These are phyloP conservation scores for Leucoraja ocellata DNA, from an alignment of 2,797 vertebrate species.

Conservation along the genomic window DNA sequence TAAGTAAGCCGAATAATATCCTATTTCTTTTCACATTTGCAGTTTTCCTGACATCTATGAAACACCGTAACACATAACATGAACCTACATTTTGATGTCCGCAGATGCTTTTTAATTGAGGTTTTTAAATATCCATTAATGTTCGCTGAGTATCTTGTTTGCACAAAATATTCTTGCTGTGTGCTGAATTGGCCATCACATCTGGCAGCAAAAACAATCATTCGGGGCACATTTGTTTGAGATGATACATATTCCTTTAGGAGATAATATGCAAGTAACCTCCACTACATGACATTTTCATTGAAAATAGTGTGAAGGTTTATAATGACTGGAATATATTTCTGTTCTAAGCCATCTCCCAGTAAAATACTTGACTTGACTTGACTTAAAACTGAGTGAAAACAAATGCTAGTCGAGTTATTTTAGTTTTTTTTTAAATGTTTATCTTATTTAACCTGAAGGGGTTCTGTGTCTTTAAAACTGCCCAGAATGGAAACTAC, in stretches of 20 bases:
- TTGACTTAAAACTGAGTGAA: neutral
- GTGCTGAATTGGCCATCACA: constrained; percentile 52
- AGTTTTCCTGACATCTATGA: neutral
- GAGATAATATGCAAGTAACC: neutral
- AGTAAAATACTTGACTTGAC: neutral
- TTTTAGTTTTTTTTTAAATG: neutral
- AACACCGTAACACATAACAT: constrained; percentile 5
- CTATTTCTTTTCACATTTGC: neutral
- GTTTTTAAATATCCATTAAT: constrained; percentile 50
- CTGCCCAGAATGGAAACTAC: neutral
- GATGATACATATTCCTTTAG: constrained; percentile 7
- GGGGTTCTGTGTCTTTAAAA: constrained; percentile 17
- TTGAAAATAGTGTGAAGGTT: constrained; percentile 6
- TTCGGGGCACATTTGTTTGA: constrained; percentile 31
- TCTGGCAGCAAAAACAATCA: constrained; percentile 54
- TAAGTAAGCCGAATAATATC: neutral
- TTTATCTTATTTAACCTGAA: neutral
- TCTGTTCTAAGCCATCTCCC: neutral
- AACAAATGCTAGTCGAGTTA: neutral
- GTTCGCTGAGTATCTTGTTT: constrained; percentile 52
- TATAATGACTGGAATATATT: neutral
- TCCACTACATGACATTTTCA: neutral
- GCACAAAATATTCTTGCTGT: constrained; percentile 51
- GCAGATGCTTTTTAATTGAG: constrained; percentile 50
- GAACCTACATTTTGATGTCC: constrained; percentile 45